phyloP scores from a whole-genome alignment of 2,888 invertebrate species.

The Drosophila maculinotata region DNA sequence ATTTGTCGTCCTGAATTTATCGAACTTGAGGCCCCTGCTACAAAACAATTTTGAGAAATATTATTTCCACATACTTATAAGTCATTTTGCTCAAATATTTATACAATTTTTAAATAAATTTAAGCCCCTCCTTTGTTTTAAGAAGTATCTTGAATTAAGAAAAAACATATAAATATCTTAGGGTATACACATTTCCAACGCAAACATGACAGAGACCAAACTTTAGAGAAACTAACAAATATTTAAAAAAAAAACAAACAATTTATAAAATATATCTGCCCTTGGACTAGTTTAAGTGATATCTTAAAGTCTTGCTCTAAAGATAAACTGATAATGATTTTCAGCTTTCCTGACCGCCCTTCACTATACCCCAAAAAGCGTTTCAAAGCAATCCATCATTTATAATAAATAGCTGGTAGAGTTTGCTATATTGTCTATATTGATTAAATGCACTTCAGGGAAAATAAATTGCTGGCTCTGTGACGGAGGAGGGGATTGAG shows the following conservation, averaged over 20 bases:
- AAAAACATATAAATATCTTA: too few relatives aligned
- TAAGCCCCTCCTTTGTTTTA: too few relatives aligned
- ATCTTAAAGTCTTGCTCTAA: background rate
- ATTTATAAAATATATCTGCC: background rate
- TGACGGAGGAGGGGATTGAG: background rate
- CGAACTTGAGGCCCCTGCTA: slow-evolving; percentile 6
- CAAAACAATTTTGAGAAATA: background rate
- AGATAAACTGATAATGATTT: background rate
- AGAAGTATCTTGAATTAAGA: too few relatives aligned
- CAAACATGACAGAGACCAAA: too few relatives aligned
- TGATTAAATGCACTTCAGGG: slow-evolving; percentile 60
- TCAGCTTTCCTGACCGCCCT: slow-evolving; percentile 19
- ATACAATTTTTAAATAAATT: background rate
- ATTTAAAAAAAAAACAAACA: background rate
- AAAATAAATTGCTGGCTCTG: slow-evolving; percentile 64
- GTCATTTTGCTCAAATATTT: background rate
- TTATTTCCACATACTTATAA: background rate
- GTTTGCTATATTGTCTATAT: slow-evolving; percentile 63
- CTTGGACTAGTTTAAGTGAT: background rate
- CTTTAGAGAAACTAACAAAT: too few relatives aligned
- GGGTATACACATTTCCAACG: too few relatives aligned
- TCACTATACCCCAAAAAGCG: slow-evolving; percentile 23
- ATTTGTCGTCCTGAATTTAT: slow-evolving; percentile 45
- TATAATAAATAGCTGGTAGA: slow-evolving; percentile 62
- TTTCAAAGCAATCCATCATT: slow-evolving; percentile 68